A percentile compares a stretch with the other conserved stretches of the same genome.
Conservation (phyloP, 1,140 invertebrate genomes). For the Spodoptera frugiperda region DNA sequence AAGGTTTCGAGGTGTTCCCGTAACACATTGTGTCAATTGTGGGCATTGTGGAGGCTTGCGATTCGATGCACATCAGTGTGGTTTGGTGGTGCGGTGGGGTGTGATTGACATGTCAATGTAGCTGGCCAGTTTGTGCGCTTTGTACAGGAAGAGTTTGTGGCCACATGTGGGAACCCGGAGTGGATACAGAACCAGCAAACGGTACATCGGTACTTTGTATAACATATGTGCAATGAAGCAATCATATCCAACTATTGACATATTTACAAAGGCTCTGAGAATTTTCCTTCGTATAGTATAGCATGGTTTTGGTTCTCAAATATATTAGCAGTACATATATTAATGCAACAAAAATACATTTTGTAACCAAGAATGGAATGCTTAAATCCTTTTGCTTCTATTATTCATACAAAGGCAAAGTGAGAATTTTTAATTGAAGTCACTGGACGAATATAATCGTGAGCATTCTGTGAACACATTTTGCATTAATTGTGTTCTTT, state of each 20-base stretch:
- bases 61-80: constrained; percentile 53
- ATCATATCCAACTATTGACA: too few species aligned
- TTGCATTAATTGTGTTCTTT: constrained; percentile 26
- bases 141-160: constrained; percentile 14
- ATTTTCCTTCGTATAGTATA: too few species aligned
- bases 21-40: constrained; percentile 68
- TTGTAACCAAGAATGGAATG: too few species aligned
- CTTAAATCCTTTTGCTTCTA: background rate
- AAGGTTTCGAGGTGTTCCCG: constrained; percentile 56
- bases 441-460: constrained; percentile 2
- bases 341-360: too few species aligned
- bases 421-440: constrained; percentile 10
- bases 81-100: constrained; percentile 4
- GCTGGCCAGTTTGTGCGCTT: constrained; percentile 33
- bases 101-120: constrained; percentile 60
- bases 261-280: too few species aligned
- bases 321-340: too few species aligned
- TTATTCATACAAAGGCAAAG: constrained; percentile 6
- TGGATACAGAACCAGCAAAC: background rate
- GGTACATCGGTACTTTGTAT: background rate
- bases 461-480: background rate
- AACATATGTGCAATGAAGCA: background rate
- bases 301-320: too few species aligned
- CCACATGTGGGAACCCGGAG: constrained; percentile 11
- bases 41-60: constrained; percentile 52